These are phyloP conservation scores for Paramormyrops kingsleyae DNA, from an alignment of 2,113 vertebrate genomes.

Conservation along the genomic window DNA sequence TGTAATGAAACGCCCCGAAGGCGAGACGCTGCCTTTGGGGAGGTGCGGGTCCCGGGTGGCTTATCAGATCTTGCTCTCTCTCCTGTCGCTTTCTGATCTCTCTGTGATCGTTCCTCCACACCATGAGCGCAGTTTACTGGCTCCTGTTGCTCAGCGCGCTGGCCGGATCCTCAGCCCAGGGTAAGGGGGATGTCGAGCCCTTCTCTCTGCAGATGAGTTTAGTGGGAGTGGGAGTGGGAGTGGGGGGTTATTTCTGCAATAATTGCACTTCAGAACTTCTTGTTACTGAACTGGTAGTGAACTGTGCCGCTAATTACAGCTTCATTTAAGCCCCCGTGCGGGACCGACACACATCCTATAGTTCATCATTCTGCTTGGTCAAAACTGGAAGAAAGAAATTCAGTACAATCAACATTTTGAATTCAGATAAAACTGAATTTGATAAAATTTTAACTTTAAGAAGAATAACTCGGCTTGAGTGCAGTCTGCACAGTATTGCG, in stretches of 20 bases:
- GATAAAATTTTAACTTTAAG: not conserved
- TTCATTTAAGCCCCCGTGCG: not conserved
- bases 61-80: constrained; percentile 29
- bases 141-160: constrained; percentile 24
- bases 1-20: not conserved
- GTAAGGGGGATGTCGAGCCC: constrained; percentile 28
- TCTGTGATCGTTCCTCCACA: not conserved
- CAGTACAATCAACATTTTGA: not conserved
- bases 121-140: constrained; percentile 29
- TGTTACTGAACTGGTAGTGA: not conserved
- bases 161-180: constrained; percentile 21
- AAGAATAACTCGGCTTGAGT: not conserved
- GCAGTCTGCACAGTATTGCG: not conserved
- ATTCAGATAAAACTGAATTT: not conserved
- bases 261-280: not conserved
- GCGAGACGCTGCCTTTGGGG: constrained; percentile 15
- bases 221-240: not conserved
- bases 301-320: not conserved
- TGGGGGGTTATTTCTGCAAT: not conserved
- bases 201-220: not conserved
- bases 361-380: not conserved
- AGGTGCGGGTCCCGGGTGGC: constrained; percentile 30
- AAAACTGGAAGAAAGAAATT: not conserved
- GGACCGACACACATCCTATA: not conserved
- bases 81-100: not conserved